Conservation (phyloP, 2,888 invertebrate species). For the Thera britannica region DNA sequence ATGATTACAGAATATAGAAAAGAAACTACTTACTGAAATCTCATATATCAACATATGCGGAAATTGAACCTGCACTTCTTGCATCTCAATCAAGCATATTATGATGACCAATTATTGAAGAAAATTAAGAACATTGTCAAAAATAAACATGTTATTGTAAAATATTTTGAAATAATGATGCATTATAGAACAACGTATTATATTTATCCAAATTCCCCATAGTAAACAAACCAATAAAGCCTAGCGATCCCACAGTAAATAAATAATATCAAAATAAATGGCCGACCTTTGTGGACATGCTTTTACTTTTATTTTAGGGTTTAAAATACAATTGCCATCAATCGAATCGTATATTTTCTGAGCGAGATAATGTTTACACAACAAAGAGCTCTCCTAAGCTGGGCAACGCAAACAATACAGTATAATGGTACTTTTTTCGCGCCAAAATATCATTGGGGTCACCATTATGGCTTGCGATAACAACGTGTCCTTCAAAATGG, state of each 20-base stretch:
- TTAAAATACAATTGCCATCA: slow-evolving; percentile 22
- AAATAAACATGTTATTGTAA: no score
- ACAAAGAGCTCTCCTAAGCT: slow-evolving; percentile 36
- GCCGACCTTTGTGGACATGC: slow-evolving; percentile 10
- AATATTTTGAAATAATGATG: no score
- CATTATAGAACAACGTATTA: no score
- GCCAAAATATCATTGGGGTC: slow-evolving; percentile 37
- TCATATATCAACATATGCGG: no score
- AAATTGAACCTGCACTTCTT: no score
- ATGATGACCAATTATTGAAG: no score
- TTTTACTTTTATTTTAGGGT: slow-evolving; percentile 13
- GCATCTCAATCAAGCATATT: no score
- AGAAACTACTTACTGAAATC: no score
- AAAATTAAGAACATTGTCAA: no score
- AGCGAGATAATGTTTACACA: slow-evolving; percentile 36
- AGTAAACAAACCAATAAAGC: not conserved
- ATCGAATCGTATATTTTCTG: slow-evolving; percentile 31
- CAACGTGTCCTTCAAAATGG: not conserved
- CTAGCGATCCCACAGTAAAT: not conserved
- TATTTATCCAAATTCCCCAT: not conserved
- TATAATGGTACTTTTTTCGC: slow-evolving; percentile 40
- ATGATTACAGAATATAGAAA: no score
- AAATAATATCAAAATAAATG: not conserved
- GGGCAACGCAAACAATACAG: slow-evolving; percentile 40
- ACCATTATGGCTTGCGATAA: not conserved